These are phyloP conservation scores for Physocephala rufipes DNA, from an alignment of 2,888 invertebrate species.

Conservation along the genomic window DNA sequence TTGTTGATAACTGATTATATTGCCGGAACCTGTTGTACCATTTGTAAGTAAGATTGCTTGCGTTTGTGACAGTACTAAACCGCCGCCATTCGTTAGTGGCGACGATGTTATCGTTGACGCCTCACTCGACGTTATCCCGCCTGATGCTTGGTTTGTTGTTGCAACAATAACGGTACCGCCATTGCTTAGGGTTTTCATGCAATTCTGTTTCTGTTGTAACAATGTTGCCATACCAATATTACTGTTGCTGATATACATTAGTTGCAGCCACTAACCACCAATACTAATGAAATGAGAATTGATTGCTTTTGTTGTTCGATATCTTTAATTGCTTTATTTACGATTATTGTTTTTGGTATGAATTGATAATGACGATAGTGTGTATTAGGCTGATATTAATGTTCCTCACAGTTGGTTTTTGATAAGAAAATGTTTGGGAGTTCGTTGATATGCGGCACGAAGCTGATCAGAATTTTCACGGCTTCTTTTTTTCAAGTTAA, in stretches of 20 bases:
- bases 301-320: conserved; percentile 28
- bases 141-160: conserved; percentile 40
- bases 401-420: not conserved
- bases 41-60: conserved; percentile 47
- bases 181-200: conserved; percentile 79
- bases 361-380: conserved; percentile 4
- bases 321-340: conserved; percentile 15
- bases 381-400: conserved; percentile 15
- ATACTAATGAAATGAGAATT: conserved; percentile 14
- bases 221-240: conserved; percentile 77
- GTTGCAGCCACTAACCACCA: too few species aligned
- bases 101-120: conserved; percentile 41
- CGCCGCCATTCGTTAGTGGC: conserved; percentile 38
- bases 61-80: conserved; percentile 45
- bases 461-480: not conserved
- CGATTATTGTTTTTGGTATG: not conserved
- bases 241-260: conserved; percentile 58
- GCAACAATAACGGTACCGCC: conserved; percentile 60
- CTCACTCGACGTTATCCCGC: conserved; percentile 39
- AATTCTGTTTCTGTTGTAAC: conserved; percentile 80
- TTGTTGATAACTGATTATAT: conserved; percentile 44
- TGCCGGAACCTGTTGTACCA: conserved; percentile 45
- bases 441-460: conserved; percentile 29
- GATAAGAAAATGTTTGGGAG: too few species aligned
- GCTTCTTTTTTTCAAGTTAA: not conserved